phyloP scores from a whole-genome alignment of 2,113 vertebrate species.

The Engraulis encrasicolus region DNA sequence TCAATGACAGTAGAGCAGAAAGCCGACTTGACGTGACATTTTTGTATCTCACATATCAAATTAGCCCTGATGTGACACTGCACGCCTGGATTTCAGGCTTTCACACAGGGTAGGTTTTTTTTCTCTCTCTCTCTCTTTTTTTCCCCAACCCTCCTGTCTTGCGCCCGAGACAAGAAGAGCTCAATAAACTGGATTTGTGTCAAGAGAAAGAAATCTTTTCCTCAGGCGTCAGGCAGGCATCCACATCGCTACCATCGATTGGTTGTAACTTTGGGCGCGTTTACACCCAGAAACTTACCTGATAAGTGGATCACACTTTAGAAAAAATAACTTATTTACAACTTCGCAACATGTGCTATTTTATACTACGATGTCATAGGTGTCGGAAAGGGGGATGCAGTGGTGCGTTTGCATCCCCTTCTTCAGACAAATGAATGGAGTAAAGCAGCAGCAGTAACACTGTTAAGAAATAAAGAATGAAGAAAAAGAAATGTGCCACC shows the following conservation, averaged over 20 bases:
- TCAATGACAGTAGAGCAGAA: background rate
- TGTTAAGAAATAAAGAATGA: too few species aligned
- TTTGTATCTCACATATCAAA: background rate
- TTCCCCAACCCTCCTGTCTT: conserved; percentile 39
- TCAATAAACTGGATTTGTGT: conserved; percentile 39
- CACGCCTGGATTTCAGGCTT: background rate
- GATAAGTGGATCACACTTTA: background rate
- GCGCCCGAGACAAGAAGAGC: conserved; percentile 35
- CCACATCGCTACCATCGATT: conserved; percentile 37
- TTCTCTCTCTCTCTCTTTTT: too few species aligned
- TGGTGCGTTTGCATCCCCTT: too few species aligned
- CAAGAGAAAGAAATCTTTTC: conserved; percentile 31
- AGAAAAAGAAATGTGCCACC: too few species aligned
- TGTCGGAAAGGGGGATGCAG: too few species aligned
- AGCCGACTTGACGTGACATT: background rate
- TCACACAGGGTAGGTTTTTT: background rate
- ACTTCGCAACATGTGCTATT: too few species aligned
- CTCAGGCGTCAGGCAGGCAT: too few species aligned
- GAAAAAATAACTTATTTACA: background rate
- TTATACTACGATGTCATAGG: background rate
- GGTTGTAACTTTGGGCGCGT: conserved; percentile 18
- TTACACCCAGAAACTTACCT: background rate
- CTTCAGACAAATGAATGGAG: too few species aligned
- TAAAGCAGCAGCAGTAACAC: too few species aligned
- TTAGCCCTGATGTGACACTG: background rate